Percentiles rank a stretch among this genome's conserved stretches.
Conservation (phyloP, 2,113 vertebrate genomes). For the Hypomesus transpacificus region DNA sequence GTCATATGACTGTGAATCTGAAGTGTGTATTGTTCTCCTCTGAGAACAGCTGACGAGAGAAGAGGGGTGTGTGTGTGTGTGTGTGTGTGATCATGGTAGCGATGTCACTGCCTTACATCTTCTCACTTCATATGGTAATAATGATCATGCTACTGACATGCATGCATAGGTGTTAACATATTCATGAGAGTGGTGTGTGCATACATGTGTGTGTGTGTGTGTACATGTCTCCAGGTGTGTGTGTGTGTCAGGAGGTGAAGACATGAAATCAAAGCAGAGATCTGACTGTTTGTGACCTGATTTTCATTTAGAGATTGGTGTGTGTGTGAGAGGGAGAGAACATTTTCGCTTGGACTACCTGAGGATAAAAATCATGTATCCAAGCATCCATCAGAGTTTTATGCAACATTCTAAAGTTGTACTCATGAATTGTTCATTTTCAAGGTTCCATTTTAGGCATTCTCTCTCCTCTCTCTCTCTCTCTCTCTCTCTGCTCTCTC, state of each 20-base stretch:
- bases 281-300: neutral
- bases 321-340: conserved; percentile 10
- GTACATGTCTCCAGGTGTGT: neutral
- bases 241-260: conserved; percentile 15
- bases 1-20: no score
- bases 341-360: no score
- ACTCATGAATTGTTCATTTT: conserved; percentile 24
- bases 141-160: neutral
- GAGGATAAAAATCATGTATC: no score
- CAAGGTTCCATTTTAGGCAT: neutral
- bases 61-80: neutral
- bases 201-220: neutral
- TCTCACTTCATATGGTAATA: no score
- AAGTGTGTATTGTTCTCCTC: neutral
- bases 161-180: neutral
- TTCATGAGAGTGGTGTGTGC: neutral
- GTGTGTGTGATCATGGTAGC: neutral
- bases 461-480: neutral
- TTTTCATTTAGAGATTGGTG: neutral
- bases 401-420: conserved; percentile 21
- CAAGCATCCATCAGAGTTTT: conserved; percentile 6
- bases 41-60: neutral
- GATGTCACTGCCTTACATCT: no score
- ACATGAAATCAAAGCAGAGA: neutral
- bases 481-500: neutral